phyloP scores from a whole-genome alignment of 2,888 invertebrate genomes.

The Terebella lapidaria region DNA sequence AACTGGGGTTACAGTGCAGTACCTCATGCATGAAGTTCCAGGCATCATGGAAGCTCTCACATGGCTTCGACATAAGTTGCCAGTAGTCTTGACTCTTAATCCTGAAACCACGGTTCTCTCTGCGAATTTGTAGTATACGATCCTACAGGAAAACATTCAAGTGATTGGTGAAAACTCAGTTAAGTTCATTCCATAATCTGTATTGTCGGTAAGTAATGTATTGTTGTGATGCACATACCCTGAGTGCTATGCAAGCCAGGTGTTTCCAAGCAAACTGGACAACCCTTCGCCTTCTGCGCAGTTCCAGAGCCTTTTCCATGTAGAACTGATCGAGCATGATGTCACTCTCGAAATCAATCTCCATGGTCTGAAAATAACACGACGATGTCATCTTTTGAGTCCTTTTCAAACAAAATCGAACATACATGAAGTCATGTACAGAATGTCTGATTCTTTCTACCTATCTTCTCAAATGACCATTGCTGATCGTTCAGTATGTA shows the following conservation, averaged over 20 bases:
- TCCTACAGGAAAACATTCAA: no score
- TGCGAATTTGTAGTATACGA: no score
- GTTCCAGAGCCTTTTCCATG: not conserved
- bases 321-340: not conserved
- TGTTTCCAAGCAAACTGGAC: not conserved
- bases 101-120: no score
- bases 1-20: no score
- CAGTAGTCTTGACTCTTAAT: no score
- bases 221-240: not conserved
- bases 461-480: no score
- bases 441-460: not conserved
- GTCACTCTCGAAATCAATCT: not conserved
- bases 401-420: not conserved
- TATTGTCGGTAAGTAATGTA: not conserved
- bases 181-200: no score
- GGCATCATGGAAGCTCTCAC: no score
- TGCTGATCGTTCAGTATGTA: no score
- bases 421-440: not conserved
- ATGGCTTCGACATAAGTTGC: no score
- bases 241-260: not conserved
- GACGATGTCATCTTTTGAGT: not conserved
- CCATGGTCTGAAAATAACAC: not conserved
- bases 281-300: not conserved
- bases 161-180: no score
- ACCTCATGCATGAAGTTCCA: no score